A percentile compares a stretch with the other conserved stretches of the same genome.
phyloP scores from a whole-genome alignment of 2,888 invertebrate species.

The Bombylius discolor region DNA sequence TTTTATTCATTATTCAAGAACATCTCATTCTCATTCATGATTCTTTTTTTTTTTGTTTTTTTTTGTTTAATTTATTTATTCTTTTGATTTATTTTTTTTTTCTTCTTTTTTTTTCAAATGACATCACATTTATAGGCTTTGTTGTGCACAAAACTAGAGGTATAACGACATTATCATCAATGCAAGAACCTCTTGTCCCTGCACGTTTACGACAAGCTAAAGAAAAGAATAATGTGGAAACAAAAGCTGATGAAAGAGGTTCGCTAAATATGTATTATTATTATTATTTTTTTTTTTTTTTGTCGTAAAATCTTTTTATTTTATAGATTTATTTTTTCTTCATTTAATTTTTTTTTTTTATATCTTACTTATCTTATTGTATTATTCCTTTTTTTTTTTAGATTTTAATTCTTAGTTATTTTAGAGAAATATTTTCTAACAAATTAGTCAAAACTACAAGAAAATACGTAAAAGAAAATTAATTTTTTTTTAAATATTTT shows the following conservation, averaged over 20 bases:
- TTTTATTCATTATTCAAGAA: too few relatives aligned
- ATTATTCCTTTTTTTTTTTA: background rate
- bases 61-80: background rate
- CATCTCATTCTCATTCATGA: background rate
- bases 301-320: background rate
- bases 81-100: constrained; percentile 1
- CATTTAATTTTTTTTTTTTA: background rate
- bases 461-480: too few relatives aligned
- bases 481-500: too few relatives aligned
- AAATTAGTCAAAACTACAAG: too few relatives aligned
- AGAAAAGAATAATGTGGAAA: constrained; percentile 49
- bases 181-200: constrained; percentile 45
- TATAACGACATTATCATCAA: constrained; percentile 63
- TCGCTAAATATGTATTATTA: constrained; percentile 14
- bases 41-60: background rate
- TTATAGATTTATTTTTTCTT: background rate
- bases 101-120: background rate
- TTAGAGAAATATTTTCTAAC: too few relatives aligned
- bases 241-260: constrained; percentile 56
- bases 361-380: constrained; percentile 8
- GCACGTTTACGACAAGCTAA: constrained; percentile 46
- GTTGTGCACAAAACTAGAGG: constrained; percentile 69
- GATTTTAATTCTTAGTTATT: too few relatives aligned
- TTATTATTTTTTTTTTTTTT: background rate
- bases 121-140: constrained; percentile 37